phyloP scores from a whole-genome alignment of 2,113 vertebrate species.

The Scartelaos histophorus region DNA sequence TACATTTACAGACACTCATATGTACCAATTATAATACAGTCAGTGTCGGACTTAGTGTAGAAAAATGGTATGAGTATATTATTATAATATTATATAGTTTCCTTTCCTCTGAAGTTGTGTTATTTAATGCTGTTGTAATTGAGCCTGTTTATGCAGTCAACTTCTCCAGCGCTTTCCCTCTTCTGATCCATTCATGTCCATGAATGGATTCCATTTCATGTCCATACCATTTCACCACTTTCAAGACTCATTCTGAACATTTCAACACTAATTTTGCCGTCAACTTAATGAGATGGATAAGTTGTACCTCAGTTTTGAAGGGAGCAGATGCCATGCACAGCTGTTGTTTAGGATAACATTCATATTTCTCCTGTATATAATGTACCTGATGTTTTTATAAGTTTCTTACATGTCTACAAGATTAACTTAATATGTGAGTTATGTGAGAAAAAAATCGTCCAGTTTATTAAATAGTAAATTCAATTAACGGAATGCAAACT shows the following conservation, averaged over 20 bases:
- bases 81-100: not conserved
- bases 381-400: not conserved
- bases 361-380: too few relatives aligned
- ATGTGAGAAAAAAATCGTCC: too few relatives aligned
- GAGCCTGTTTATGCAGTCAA: too few relatives aligned
- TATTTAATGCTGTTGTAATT: not conserved
- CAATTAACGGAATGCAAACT: too few relatives aligned
- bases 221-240: not conserved
- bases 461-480: too few relatives aligned
- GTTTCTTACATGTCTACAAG: not conserved
- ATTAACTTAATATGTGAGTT: not conserved
- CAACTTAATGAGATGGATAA: not conserved
- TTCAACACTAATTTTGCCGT: not conserved
- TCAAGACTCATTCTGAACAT: not conserved
- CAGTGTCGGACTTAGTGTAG: not conserved
- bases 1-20: not conserved
- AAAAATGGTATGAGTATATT: not conserved
- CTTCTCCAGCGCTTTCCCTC: too few relatives aligned
- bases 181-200: not conserved
- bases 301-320: not conserved
- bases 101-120: not conserved
- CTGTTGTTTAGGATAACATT: not conserved
- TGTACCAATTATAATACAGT: not conserved
- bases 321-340: not conserved
- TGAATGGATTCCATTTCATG: too few relatives aligned